Evolutionary conservation across 2,888 invertebrate species (phyloP), one percentile per base, ranked within the genome.

Genomic region (Microplitis deprimator): DNA sequence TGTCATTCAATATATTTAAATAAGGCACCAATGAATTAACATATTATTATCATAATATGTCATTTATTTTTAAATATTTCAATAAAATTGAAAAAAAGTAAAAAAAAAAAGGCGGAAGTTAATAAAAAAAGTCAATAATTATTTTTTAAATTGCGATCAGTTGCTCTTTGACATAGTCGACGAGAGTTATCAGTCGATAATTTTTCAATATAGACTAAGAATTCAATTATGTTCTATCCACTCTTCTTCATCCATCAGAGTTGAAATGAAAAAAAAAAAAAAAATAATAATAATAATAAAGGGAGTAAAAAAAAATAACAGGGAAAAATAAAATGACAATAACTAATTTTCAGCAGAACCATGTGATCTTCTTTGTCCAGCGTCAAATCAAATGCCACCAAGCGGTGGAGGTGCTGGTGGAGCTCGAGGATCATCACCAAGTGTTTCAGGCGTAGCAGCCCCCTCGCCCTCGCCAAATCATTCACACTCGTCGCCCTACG

Each of bases 401-500:
- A 87, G 86, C 75, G 87, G 85, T 69, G 91, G 92, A 68, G 92
- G 92, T 77, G 92, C 92, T 81, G 91, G 91, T 85, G 92, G 92
- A 83, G 92, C 92, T 77, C 86, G 90, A 91, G 92, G 84, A 90
- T 92, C 86, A 29, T 89, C 88, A 20, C 89, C 88, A 59, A 89
- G 87, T 81, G 90, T 89, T 61, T 89, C 87, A 69, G 89, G 88
- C 74, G 89, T 88, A 68, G 90, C 89, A 68, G 89, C 89, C 59
- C 89, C 89, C 13, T 89, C 88, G 60, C 88, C 89, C 59, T 89
- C 89, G 20, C 90, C 88, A 17, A 88, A 90, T 6, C 88, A 89
- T 76, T 88, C 89, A 16, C 96, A 97, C 90, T 96, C 96, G 90
- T 96, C 96, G 82, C 97, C 97, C 1, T 97, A 97, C 89, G 97